These are phyloP conservation scores for Myrmophylax atrothorax DNA, from an alignment of 2,113 vertebrate species.

Conservation along the genomic window DNA sequence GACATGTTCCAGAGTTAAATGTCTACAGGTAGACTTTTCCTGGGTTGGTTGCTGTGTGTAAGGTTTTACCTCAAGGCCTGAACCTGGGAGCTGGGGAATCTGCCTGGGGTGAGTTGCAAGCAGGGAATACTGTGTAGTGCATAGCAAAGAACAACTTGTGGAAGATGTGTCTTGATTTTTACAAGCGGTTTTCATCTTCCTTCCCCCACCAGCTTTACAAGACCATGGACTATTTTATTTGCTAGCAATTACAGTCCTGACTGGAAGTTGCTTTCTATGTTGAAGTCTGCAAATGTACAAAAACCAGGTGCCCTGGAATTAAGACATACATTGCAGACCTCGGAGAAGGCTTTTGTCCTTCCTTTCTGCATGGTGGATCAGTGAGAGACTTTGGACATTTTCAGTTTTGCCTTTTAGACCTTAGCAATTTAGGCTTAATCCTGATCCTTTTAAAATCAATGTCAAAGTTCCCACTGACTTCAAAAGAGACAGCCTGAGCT, in stretches of 20 bases:
- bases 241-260: not conserved
- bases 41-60: not conserved
- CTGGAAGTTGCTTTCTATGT: constrained; percentile 22
- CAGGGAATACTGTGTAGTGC: not conserved
- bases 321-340: constrained; percentile 12
- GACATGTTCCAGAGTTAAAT: not conserved
- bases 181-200: constrained; percentile 10
- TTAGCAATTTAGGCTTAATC: constrained; percentile 21
- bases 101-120: not conserved
- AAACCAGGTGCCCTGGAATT: constrained; percentile 1
- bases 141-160: not conserved
- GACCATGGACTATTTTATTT: not conserved
- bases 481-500: not conserved
- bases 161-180: not conserved
- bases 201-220: constrained; percentile 7
- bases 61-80: not conserved
- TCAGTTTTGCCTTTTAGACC: constrained; percentile 28
- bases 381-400: constrained; percentile 14
- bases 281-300: not conserved
- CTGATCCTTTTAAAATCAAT: constrained; percentile 30
- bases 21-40: not conserved
- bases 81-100: not conserved
- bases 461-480: constrained; percentile 44
- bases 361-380: not conserved
- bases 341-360: constrained; percentile 35